These are phyloP conservation scores for Aporophyla nigra DNA, from an alignment of 2,888 invertebrate genomes.

Conservation along the genomic window DNA sequence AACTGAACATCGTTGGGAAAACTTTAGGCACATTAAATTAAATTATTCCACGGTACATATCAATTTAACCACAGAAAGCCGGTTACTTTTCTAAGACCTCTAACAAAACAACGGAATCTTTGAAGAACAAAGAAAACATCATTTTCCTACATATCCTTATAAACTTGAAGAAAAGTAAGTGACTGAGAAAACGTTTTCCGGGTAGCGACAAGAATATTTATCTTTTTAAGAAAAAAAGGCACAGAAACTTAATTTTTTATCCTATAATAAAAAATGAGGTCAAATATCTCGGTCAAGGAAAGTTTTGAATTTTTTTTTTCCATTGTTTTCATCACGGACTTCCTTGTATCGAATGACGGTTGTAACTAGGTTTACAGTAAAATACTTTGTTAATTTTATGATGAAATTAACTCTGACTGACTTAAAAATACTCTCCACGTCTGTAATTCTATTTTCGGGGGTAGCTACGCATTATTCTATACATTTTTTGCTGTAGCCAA, in stretches of 20 bases:
- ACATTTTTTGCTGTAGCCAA: background rate
- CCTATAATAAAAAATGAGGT: constrained; percentile 61
- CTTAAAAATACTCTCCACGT: background rate
- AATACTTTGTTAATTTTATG: background rate
- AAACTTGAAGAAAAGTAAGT: constrained; percentile 29
- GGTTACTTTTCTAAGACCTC: background rate
- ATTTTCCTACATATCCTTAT: constrained; percentile 14
- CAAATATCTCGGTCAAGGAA: constrained; percentile 64
- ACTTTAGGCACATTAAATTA: no score
- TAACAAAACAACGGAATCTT: background rate
- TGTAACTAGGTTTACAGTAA: background rate
- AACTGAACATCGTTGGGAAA: no score
- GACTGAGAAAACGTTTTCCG: constrained; percentile 27
- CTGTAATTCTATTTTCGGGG: constrained; percentile 38
- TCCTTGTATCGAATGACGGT: background rate
- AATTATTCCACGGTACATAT: background rate
- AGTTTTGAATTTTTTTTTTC: constrained; percentile 36
- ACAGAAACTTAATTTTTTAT: constrained; percentile 51
- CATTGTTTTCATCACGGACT: constrained; percentile 29
- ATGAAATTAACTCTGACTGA: no score
- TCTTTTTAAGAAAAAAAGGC: constrained; percentile 27
- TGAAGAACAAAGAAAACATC: constrained; percentile 16
- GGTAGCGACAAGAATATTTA: constrained; percentile 28
- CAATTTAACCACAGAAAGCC: background rate
- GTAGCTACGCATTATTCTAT: background rate